Conservation (phyloP, 2,888 invertebrate genomes). For the Prenolepis imparis region DNA sequence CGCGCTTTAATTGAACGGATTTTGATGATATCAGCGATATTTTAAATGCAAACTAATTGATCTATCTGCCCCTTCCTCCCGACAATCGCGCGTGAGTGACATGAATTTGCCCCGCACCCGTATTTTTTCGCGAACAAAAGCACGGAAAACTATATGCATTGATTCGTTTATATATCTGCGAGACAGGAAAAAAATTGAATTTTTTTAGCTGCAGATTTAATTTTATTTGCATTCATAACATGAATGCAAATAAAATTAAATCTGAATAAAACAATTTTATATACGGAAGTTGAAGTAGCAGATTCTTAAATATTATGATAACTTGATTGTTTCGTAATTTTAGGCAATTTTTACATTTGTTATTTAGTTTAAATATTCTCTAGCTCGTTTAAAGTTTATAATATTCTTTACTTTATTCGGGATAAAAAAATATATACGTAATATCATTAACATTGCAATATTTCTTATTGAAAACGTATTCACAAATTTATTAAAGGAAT, state of each 20-base stretch:
- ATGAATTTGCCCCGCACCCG: slow-evolving; percentile 31
- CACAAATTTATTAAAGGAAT: slow-evolving; percentile 21
- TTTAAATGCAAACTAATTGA: slow-evolving; percentile 54
- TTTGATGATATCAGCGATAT: slow-evolving; percentile 28
- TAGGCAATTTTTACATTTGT: not conserved
- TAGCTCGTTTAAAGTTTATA: too few relatives aligned
- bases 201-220: slow-evolving; percentile 26
- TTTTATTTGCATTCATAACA: slow-evolving; percentile 2
- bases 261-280: not conserved
- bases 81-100: slow-evolving; percentile 46
- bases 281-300: not conserved
- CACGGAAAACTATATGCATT: slow-evolving; percentile 3
- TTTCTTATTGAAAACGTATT: not conserved
- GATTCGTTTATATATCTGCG: slow-evolving; percentile 14
- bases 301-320: slow-evolving; percentile 8
- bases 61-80: slow-evolving; percentile 20
- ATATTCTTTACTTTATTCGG: not conserved
- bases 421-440: not conserved
- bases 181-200: slow-evolving; percentile 12
- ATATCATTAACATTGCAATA: not conserved
- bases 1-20: slow-evolving; percentile 46
- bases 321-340: slow-evolving; percentile 5
- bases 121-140: slow-evolving; percentile 23
- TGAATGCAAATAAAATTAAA: too few relatives aligned
- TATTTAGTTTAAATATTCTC: too few relatives aligned